Conservation (phyloP, 1,140 invertebrate species). For the Achroia grisella region DNA sequence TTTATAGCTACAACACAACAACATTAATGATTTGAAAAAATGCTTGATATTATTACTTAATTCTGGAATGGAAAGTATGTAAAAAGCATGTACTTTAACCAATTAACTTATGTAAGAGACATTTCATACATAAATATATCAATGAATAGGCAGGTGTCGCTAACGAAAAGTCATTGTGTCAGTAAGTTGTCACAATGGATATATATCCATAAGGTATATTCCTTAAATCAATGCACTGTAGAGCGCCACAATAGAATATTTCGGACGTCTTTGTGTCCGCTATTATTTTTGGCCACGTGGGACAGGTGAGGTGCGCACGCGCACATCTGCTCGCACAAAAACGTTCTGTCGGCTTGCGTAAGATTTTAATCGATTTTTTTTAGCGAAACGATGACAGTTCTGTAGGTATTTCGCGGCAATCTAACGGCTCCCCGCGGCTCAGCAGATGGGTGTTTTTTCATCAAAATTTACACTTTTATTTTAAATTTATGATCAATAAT, state of each 20-base stretch:
- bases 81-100: no score
- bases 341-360: slow-evolving; percentile 47
- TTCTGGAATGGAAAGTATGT: no score
- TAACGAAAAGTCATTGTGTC: background rate
- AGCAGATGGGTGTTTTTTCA: slow-evolving; percentile 33
- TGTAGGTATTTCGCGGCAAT: slow-evolving; percentile 49
- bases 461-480: slow-evolving; percentile 13
- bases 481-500: no score
- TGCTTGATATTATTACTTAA: no score
- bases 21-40: no score
- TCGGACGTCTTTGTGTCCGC: slow-evolving; percentile 34
- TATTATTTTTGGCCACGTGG: slow-evolving; percentile 61
- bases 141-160: background rate
- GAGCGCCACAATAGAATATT: slow-evolving; percentile 40
- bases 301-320: slow-evolving; percentile 60
- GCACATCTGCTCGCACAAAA: slow-evolving; percentile 53
- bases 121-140: no score
- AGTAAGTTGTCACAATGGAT: slow-evolving; percentile 8
- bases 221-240: slow-evolving; percentile 49
- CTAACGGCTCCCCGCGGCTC: slow-evolving; percentile 25
- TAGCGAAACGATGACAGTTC: slow-evolving; percentile 49
- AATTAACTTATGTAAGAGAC: no score
- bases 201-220: background rate
- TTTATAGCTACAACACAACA: no score
- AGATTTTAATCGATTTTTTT: slow-evolving; percentile 64